phyloP scores from a whole-genome alignment of 2,888 invertebrate genomes.

The Papilio gigon region DNA sequence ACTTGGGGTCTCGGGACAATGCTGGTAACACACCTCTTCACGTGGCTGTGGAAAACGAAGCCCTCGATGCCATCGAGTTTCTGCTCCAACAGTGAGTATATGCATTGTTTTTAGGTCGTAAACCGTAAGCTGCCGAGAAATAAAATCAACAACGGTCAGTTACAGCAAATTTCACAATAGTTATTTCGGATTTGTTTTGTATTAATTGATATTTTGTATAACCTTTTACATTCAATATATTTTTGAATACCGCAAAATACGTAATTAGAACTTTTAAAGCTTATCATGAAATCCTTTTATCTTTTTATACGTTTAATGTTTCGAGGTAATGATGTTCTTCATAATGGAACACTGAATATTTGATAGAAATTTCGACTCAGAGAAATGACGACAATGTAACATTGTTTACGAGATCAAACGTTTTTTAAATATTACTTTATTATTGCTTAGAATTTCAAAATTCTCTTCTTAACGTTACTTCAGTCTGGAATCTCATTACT shows the following conservation, averaged over 20 bases:
- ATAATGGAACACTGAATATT: slow-evolving; percentile 25
- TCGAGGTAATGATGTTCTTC: background rate
- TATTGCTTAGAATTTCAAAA: background rate
- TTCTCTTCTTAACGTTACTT: background rate
- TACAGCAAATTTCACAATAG: no score
- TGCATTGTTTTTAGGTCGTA: background rate
- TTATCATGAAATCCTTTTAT: slow-evolving; percentile 20
- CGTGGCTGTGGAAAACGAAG: slow-evolving; percentile 88
- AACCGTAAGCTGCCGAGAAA: no score
- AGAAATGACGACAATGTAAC: background rate
- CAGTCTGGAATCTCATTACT: background rate
- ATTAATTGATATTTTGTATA: background rate
- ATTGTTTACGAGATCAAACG: background rate
- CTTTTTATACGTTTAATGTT: slow-evolving; percentile 9
- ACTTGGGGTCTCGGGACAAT: slow-evolving; percentile 87
- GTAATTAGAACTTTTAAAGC: slow-evolving; percentile 14
- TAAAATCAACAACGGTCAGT: no score
- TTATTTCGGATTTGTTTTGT: no score
- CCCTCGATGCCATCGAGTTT: slow-evolving; percentile 87
- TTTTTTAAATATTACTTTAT: background rate
- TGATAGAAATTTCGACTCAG: slow-evolving; percentile 10
- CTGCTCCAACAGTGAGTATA: slow-evolving; percentile 87
- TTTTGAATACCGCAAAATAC: background rate
- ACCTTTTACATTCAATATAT: no score
- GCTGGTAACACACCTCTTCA: slow-evolving; percentile 92